Evolutionary conservation across 2,113 vertebrate species (phyloP).

Genomic region (Rhinolophus ferrumequinum): DNA sequence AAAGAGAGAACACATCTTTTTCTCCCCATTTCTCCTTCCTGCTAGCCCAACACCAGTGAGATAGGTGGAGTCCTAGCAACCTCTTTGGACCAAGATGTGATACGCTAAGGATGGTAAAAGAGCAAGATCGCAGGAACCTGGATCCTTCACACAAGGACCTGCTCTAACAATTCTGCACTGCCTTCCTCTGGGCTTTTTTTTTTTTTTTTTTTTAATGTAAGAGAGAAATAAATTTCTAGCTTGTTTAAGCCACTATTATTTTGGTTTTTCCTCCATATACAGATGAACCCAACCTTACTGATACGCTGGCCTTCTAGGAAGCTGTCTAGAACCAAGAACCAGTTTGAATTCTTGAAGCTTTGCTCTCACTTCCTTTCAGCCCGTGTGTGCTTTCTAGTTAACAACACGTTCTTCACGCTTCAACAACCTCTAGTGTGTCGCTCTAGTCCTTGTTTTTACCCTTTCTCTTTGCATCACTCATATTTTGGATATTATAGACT

Average conservation of each 20-base stretch:
- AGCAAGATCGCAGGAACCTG: not conserved
- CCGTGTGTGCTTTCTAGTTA: not conserved
- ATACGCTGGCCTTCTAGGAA: not conserved
- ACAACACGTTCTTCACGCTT: not conserved
- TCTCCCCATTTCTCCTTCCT: not conserved
- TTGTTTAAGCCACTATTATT: not conserved
- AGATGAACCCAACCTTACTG: not conserved
- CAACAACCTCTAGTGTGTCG: not conserved
- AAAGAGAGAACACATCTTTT: not conserved
- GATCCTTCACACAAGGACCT: not conserved
- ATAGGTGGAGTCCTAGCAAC: not conserved
- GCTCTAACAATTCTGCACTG: not conserved
- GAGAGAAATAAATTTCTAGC: not conserved
- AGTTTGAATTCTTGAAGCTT: slow-evolving; percentile 39
- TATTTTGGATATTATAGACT: not conserved
- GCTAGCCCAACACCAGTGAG: not conserved
- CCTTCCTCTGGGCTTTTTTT: not conserved
- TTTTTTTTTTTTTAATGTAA: not conserved
- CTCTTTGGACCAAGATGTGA: not conserved
- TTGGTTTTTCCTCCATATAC: not conserved
- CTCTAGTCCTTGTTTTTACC: not conserved
- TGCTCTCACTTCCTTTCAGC: not conserved
- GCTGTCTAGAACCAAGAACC: not conserved
- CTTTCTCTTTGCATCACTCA: not conserved
- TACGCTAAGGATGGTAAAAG: not conserved